Percentiles rank a stretch among this genome's conserved stretches.
Evolutionary conservation across 2,888 invertebrate genomes (phyloP).

Genomic region (Drosophila robusta): DNA sequence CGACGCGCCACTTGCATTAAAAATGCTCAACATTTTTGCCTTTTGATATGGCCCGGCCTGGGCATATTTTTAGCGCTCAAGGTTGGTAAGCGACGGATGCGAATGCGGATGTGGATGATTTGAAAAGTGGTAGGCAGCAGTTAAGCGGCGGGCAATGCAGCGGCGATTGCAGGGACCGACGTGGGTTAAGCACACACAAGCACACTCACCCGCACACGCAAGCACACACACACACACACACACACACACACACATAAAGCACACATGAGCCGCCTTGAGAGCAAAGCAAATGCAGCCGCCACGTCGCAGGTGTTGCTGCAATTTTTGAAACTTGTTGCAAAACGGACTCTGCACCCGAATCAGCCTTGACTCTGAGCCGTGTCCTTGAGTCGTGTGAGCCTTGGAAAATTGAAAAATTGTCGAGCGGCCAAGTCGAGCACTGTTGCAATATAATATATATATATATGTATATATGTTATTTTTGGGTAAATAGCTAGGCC

Average conservation of each 20-base stretch:
- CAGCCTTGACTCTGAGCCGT: conserved; percentile 67
- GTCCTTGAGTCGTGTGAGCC: conserved; percentile 60
- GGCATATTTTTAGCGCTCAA: conserved; percentile 73
- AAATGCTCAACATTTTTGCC: conserved; percentile 64
- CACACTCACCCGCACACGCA: background rate
- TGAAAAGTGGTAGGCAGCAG: conserved; percentile 74
- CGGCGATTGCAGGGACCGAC: conserved; percentile 11
- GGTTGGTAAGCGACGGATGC: conserved; percentile 69
- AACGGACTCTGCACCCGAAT: conserved; percentile 42
- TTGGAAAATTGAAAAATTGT: conserved; percentile 70
- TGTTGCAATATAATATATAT: background rate
- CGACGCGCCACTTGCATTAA: conserved; percentile 57
- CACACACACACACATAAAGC: conserved; percentile 2
- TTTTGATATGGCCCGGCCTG: conserved; percentile 67
- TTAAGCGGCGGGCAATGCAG: conserved; percentile 37
- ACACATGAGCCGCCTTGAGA: conserved; percentile 55
- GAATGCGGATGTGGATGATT: conserved; percentile 75
- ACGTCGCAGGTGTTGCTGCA: conserved; percentile 43
- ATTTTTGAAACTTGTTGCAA: conserved; percentile 68
- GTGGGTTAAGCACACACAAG: conserved; percentile 37
- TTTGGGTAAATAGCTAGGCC: background rate
- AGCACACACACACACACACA: conserved; percentile 6
- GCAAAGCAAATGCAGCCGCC: conserved; percentile 42
- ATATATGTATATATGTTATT: background rate
- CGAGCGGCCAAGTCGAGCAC: conserved; percentile 27